Evolutionary conservation across 2,797 vertebrate species (phyloP).

Genomic region (Sparus aurata): DNA sequence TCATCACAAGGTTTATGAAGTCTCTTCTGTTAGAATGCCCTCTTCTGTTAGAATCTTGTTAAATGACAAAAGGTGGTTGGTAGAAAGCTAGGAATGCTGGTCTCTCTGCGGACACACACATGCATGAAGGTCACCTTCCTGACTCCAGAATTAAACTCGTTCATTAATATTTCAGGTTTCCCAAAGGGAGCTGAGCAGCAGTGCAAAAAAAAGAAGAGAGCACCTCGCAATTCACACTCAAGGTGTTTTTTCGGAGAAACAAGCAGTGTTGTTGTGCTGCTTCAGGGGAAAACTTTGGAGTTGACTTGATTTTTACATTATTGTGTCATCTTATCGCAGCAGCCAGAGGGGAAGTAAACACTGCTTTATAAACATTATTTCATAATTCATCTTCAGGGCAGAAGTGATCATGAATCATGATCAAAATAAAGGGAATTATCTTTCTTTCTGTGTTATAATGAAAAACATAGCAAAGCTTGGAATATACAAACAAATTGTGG

Average conservation of each 20-base stretch:
- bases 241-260: constrained; percentile 28
- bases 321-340: constrained; percentile 11
- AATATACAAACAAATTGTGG: no score
- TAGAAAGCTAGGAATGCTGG: constrained; percentile 38
- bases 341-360: constrained; percentile 23
- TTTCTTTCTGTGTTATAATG: neutral
- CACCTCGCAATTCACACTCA: constrained; percentile 29
- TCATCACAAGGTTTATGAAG: neutral
- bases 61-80: constrained; percentile 14
- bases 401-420: constrained; percentile 19
- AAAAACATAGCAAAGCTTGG: neutral
- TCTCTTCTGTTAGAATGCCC: constrained; percentile 6
- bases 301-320: constrained; percentile 29
- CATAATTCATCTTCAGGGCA: constrained; percentile 15
- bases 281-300: constrained; percentile 19
- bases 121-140: constrained; percentile 74
- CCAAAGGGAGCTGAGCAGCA: constrained; percentile 56
- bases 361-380: constrained; percentile 8
- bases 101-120: constrained; percentile 42
- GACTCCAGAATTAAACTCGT: constrained; percentile 71
- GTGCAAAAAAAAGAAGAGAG: constrained; percentile 38
- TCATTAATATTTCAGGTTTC: constrained; percentile 75
- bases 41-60: no score
- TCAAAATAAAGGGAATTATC: constrained; percentile 5
- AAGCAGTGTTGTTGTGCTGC: constrained; percentile 26